These are phyloP conservation scores for Chlorodrepanis virens DNA, from an alignment of 2,113 vertebrate genomes.

Conservation along the genomic window DNA sequence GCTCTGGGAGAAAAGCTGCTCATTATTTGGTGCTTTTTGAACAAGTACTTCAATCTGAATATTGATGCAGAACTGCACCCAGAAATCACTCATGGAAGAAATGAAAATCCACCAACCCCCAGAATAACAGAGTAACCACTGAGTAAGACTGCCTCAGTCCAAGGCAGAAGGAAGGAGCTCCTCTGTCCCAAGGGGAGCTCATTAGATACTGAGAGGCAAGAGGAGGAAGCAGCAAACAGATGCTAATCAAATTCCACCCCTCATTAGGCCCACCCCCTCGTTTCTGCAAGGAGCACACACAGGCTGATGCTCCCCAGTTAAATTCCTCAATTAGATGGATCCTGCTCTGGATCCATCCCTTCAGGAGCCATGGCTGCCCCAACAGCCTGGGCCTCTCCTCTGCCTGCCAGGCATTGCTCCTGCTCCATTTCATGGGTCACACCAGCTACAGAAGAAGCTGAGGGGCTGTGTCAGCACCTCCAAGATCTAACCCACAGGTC, in stretches of 20 bases:
- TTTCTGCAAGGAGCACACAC: not conserved
- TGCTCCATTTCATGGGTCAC: not conserved
- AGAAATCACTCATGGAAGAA: not conserved
- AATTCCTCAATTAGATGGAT: not conserved
- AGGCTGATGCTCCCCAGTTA: not conserved
- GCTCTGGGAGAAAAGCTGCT: not conserved
- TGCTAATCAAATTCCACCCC: not conserved
- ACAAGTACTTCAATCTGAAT: not conserved
- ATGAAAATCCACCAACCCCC: not conserved
- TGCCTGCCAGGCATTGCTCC: not conserved
- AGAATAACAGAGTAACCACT: not conserved
- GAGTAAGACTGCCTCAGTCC: not conserved
- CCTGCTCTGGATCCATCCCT: not conserved
- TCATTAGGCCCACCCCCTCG: not conserved
- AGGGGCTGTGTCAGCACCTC: not conserved
- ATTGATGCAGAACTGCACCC: not conserved
- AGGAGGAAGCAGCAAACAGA: not conserved
- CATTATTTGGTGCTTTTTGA: not conserved
- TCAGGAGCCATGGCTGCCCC: not conserved
- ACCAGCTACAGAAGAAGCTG: not conserved
- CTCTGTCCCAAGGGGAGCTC: not conserved
- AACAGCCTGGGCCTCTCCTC: not conserved
- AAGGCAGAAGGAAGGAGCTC: not conserved
- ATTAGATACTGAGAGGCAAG: not conserved
- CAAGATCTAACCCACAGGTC: not conserved